Conservation (phyloP, 2,797 vertebrate species). For the Acanthurus lineatus region DNA sequence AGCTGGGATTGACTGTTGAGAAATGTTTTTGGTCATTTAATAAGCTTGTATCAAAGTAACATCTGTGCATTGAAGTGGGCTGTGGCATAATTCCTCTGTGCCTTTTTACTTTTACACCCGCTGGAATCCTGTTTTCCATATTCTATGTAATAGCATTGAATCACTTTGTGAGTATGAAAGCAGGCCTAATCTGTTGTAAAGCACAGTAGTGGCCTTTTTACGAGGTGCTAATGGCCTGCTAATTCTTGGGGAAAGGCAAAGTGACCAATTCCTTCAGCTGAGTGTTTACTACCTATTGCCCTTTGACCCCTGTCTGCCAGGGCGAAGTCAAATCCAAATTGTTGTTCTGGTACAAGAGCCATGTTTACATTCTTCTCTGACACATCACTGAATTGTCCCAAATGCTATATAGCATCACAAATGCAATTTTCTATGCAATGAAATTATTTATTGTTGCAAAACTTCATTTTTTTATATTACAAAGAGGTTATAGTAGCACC, state of each 20-base stretch:
- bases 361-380: conserved; percentile 41
- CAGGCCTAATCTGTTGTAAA: conserved; percentile 78
- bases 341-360: conserved; percentile 34
- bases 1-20: conserved; percentile 44
- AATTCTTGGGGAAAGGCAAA: conserved; percentile 80
- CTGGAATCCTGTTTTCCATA: conserved; percentile 27
- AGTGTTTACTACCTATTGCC: conserved; percentile 79
- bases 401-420: conserved; percentile 7
- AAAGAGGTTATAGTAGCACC: not conserved
- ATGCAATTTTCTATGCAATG: not conserved
- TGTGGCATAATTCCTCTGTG: conserved; percentile 49
- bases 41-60: conserved; percentile 57
- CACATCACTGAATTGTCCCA: conserved; percentile 13
- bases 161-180: conserved; percentile 64
- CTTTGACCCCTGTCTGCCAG: conserved; percentile 69
- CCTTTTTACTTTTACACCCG: conserved; percentile 14
- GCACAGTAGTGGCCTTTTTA: conserved; percentile 79
- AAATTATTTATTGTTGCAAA: not conserved
- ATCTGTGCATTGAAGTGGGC: conserved; percentile 54
- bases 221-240: conserved; percentile 84
- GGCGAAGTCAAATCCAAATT: conserved; percentile 40
- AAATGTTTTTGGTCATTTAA: conserved; percentile 38
- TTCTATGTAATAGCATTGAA: conserved; percentile 29
- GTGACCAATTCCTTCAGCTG: conserved; percentile 79
- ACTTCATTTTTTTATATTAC: not conserved